These are phyloP conservation scores for Planococcus citri DNA, from an alignment of 1,140 invertebrate genomes.

Conservation along the genomic window DNA sequence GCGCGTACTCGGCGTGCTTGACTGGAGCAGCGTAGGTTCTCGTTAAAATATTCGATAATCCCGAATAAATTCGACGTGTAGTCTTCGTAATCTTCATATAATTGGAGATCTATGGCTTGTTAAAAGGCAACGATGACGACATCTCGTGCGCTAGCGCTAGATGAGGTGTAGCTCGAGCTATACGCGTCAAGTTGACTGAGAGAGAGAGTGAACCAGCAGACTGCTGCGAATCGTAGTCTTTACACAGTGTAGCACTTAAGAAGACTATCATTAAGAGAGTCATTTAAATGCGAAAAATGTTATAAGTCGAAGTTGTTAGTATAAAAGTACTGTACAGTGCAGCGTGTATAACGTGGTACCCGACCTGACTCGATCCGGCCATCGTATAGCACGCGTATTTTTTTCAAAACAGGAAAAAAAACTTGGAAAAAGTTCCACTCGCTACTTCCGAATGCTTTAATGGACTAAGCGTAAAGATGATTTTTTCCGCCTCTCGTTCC, in stretches of 20 bases:
- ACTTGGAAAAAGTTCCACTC: neutral
- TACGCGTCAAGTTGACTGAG: too few relatives aligned
- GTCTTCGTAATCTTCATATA: neutral
- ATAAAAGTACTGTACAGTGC: too few relatives aligned
- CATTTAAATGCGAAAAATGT: slow-evolving; percentile 4
- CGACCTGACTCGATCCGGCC: too few relatives aligned
- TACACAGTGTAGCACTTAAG: neutral
- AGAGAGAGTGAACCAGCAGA: too few relatives aligned
- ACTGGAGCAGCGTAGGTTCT: neutral
- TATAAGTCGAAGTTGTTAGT: neutral
- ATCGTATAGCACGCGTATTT: neutral
- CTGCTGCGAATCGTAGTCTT: too few relatives aligned
- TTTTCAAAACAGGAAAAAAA: slow-evolving; percentile 3
- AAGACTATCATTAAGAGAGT: neutral
- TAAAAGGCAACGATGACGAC: neutral
- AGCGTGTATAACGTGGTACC: neutral
- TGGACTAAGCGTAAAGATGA: slow-evolving; percentile 1
- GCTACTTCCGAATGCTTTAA: neutral
- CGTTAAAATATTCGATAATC: slow-evolving; percentile 1
- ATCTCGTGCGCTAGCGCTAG: too few relatives aligned
- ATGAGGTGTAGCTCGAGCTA: too few relatives aligned
- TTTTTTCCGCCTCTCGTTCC: neutral
- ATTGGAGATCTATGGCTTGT: neutral
- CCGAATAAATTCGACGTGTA: neutral
- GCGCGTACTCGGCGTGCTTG: neutral